Percentiles rank a stretch among this genome's conserved stretches.
Conservation (phyloP, 2,113 vertebrate species). For the Hypomesus transpacificus region DNA sequence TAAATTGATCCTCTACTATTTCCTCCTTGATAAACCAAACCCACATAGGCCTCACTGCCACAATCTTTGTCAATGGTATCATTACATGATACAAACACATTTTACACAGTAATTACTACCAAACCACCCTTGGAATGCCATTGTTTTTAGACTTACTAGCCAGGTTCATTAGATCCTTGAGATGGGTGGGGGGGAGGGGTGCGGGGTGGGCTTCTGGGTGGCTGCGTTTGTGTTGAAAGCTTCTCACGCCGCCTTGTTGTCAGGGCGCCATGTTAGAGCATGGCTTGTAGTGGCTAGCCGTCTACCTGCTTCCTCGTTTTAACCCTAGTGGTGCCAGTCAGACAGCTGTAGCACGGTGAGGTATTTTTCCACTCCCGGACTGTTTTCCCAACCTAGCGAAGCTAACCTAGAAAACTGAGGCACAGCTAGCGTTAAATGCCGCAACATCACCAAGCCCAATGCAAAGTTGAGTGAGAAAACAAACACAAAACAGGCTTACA, state of each 20-base stretch:
- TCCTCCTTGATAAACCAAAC: too few species aligned
- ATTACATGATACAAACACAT: too few species aligned
- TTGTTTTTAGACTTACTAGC: too few species aligned
- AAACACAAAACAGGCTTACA: constrained; percentile 38
- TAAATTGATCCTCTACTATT: too few species aligned
- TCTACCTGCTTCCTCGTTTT: constrained; percentile 13
- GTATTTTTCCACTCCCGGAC: neutral
- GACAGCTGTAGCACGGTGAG: neutral
- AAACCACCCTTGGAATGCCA: too few species aligned
- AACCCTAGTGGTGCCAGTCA: constrained; percentile 39
- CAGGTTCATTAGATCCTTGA: constrained; percentile 6
- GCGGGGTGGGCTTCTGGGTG: constrained; percentile 21
- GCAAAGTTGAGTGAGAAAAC: constrained; percentile 16
- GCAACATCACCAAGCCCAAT: constrained; percentile 14
- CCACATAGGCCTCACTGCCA: too few species aligned
- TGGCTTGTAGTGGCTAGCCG: constrained; percentile 21
- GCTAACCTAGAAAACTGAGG: constrained; percentile 13
- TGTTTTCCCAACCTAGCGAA: neutral
- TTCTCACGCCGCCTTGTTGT: constrained; percentile 23
- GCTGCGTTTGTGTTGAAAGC: constrained; percentile 25
- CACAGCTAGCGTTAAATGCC: constrained; percentile 45
- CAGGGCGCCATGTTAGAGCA: constrained; percentile 14
- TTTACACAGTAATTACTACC: too few species aligned
- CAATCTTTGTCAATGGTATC: too few species aligned
- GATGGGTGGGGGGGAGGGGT: neutral